Evolutionary conservation across 2,888 invertebrate species (phyloP), one percentile per base, ranked within the genome.

Genomic region (Lumbricus terrestris): DNA sequence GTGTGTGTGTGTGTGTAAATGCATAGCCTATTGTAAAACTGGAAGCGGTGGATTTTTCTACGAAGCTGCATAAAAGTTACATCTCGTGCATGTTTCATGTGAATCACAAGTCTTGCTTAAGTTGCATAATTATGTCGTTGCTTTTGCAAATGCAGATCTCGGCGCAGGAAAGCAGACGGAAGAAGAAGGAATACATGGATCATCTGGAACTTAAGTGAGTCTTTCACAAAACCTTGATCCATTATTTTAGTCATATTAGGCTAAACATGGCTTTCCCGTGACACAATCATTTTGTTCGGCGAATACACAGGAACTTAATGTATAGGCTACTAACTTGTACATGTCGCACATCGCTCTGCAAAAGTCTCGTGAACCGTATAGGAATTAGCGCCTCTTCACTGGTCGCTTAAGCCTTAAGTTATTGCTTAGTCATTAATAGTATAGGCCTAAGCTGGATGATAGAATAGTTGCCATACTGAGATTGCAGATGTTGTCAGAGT

Each of bases 121-220:
- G 20, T 69, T 69, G 69, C n/a, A 8, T 40, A 15, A 40, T 40
- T 11, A n/a, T 69, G 29, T 69, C n/a, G 29, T 16, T n/a, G 23
- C 23, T 47, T 18, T 47, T 20, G 20, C 23, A 47, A 47, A 69
- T 8, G 5, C 90, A 98, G 98, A 98, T 99, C 95, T 99, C 99
- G 91, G 99, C 99, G 92, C 99, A 99, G 96, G 99, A 99, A 95
- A 98, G 98, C 94, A 96, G 99, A 93, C 96, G 99, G 94, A 99
- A 99, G 96, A 98, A 99, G 96, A 99, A 99, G 94, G 99, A 99
- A 95, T 99, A 99, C 95, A 97, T 99, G 97, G 99, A 99, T 95
- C 97, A 98, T 93, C 96, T 99, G 91, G 99, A 99, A 94, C 97
- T 97, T 95, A 97, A 97, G 95, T 95, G 91, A 90, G 88, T 40